Conservation (phyloP, 2,797 vertebrate genomes). For the Selene dorsalis region DNA sequence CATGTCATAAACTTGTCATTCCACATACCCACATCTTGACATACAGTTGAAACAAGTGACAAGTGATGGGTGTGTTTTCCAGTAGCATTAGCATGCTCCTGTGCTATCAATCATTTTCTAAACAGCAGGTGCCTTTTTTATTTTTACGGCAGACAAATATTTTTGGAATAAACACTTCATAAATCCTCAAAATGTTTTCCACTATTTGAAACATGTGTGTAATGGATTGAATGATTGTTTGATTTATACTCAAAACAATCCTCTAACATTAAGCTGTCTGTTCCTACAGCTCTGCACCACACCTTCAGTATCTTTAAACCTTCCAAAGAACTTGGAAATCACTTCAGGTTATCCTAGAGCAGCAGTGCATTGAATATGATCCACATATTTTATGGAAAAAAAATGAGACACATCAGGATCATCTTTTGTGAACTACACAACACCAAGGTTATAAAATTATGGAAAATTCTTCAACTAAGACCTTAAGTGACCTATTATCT, state of each 20-base stretch:
- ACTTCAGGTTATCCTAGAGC: slow-evolving; percentile 16
- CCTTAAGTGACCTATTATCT: neutral
- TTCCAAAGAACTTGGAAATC: neutral
- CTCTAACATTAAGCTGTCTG: neutral
- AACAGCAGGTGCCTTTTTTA: neutral
- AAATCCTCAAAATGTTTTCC: slow-evolving; percentile 6
- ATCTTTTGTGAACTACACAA: neutral
- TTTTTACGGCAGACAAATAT: neutral
- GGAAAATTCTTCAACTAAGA: neutral
- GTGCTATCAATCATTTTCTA: slow-evolving; percentile 4
- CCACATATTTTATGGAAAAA: slow-evolving; percentile 9
- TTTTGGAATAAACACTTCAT: slow-evolving; percentile 21
- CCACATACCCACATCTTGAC: no score
- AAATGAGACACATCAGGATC: no score
- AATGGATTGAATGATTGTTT: neutral
- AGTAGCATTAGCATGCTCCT: neutral
- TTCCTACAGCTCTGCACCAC: neutral
- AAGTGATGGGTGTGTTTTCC: neutral
- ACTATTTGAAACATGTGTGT: neutral
- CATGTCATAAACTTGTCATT: neutral
- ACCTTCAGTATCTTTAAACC: slow-evolving; percentile 6
- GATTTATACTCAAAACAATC: slow-evolving; percentile 16
- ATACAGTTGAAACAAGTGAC: neutral
- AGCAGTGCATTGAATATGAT: slow-evolving; percentile 25
- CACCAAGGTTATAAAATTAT: neutral